Percentiles rank a stretch among this genome's conserved stretches.
Evolutionary conservation across 1,140 invertebrate species (phyloP).

Genomic region (Charaxes varanes): DNA sequence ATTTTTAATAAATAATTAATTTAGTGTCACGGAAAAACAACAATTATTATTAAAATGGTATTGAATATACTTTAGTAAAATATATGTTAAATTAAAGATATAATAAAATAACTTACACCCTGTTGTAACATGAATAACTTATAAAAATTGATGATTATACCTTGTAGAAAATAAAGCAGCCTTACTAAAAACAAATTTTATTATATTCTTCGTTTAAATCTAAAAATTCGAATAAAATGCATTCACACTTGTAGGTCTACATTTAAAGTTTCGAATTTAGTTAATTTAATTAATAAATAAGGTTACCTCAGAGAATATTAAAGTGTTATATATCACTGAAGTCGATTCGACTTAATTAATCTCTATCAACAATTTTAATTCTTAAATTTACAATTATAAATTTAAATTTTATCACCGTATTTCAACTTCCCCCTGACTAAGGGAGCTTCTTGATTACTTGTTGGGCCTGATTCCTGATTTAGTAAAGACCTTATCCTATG

Average conservation of each 20-base stretch:
- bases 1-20: too few relatives aligned
- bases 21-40: too few relatives aligned
- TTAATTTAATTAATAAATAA: constrained; percentile 14
- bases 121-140: too few relatives aligned
- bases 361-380: constrained; percentile 1
- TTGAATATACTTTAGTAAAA: too few relatives aligned
- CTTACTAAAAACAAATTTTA: constrained; percentile 2
- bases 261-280: constrained; percentile 1
- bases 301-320: neutral
- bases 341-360: neutral
- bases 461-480: constrained; percentile 8
- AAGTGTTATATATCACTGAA: constrained; percentile 1
- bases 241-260: constrained; percentile 30
- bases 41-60: too few relatives aligned
- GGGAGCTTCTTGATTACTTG: constrained; percentile 13
- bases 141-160: too few relatives aligned
- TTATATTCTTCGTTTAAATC: constrained; percentile 30
- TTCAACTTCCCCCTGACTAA: constrained; percentile 41
- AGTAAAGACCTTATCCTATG: constrained; percentile 18
- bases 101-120: too few relatives aligned
- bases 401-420: constrained; percentile 65
- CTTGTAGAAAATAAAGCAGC: too few relatives aligned
- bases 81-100: too few relatives aligned
- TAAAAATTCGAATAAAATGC: constrained; percentile 57
- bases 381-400: constrained; percentile 22